Conservation (phyloP, 2,888 invertebrate species). For the Tiliacea citrago region DNA sequence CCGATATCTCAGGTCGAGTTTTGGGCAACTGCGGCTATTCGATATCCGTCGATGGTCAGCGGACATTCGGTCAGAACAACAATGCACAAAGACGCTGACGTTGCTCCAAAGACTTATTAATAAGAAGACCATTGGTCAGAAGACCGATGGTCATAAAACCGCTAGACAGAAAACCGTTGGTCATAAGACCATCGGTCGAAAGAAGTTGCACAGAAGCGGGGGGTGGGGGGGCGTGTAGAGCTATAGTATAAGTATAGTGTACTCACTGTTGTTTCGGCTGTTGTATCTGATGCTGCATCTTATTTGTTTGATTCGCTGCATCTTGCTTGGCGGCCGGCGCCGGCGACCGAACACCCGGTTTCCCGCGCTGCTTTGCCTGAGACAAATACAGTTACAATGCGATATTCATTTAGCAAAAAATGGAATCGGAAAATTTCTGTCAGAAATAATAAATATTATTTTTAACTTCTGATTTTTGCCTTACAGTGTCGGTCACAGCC, state of each 20-base stretch:
- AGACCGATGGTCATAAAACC: not conserved
- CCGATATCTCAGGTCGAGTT: not conserved
- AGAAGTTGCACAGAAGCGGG: constrained; percentile 35
- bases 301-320: constrained; percentile 93
- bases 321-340: constrained; percentile 93
- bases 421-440: not conserved
- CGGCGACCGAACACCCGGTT: constrained; percentile 92
- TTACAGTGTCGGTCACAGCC: not conserved
- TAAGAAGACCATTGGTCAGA: not conserved
- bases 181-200: constrained; percentile 5
- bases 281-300: constrained; percentile 87
- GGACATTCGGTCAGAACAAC: not conserved
- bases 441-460: not conserved
- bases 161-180: constrained; percentile 12
- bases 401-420: not conserved
- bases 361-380: constrained; percentile 93
- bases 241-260: not conserved
- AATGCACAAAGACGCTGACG: not conserved
- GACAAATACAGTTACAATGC: constrained; percentile 2
- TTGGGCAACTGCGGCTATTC: not conserved
- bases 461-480: not conserved
- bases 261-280: constrained; percentile 87
- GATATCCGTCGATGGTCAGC: not conserved
- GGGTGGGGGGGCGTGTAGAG: not conserved
- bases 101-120: not conserved